Conservation (phyloP, 2,797 vertebrate genomes). For the Enteromius anoplus region DNA sequence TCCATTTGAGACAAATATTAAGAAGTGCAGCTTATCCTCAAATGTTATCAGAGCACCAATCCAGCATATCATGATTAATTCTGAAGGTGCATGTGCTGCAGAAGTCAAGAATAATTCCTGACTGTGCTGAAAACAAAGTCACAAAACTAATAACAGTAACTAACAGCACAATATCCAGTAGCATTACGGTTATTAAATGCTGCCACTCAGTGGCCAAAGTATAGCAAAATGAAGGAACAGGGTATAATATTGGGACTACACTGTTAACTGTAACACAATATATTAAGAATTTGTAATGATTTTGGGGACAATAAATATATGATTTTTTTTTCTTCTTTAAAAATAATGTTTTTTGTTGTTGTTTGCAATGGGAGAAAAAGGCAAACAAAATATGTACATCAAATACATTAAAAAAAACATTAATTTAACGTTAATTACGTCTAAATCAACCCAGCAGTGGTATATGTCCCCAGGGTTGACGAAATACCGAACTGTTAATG, state of each 20-base stretch:
- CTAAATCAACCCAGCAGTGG: neutral
- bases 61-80: neutral
- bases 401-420: neutral
- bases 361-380: neutral
- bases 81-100: neutral
- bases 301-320: neutral
- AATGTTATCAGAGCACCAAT: neutral
- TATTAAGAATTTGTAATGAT: neutral
- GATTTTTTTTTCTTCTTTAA: too few relatives aligned
- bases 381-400: neutral
- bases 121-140: neutral
- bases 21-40: neutral
- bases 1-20: neutral
- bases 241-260: neutral
- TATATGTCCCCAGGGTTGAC: neutral
- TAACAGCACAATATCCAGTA: neutral
- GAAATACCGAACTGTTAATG: neutral
- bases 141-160: neutral
- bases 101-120: neutral
- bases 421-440: neutral
- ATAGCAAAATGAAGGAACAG: neutral
- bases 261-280: neutral
- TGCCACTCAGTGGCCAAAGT: conserved; percentile 28
- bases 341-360: neutral
- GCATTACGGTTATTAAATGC: conserved; percentile 6